Conservation (phyloP, 2,113 vertebrate species). For the Equus przewalskii region DNA sequence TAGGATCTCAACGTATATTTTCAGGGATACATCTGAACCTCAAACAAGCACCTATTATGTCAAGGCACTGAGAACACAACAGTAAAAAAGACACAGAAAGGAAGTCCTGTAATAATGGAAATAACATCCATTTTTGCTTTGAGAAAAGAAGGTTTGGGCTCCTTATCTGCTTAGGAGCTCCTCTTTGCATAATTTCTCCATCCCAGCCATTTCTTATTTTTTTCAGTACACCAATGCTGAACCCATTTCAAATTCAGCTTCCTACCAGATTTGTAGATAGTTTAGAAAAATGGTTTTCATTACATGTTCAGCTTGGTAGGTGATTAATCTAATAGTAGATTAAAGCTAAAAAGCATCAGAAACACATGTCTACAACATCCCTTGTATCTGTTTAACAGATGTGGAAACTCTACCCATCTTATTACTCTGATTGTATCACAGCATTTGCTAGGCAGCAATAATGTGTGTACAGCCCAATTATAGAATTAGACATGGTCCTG, state of each 20-base stretch:
- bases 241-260: neutral
- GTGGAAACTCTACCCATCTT: neutral
- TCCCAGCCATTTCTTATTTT: neutral
- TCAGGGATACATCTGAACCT: neutral
- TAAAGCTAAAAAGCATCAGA: neutral
- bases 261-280: neutral
- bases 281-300: neutral
- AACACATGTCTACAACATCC: neutral
- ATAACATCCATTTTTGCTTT: neutral
- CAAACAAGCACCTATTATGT: neutral
- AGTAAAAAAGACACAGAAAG: slow-evolving; percentile 6
- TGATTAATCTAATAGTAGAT: neutral
- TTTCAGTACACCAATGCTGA: neutral
- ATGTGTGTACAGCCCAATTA: slow-evolving; percentile 26
- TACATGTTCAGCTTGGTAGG: neutral
- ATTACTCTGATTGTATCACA: neutral
- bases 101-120: neutral
- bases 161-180: neutral
- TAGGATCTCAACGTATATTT: neutral
- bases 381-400: neutral
- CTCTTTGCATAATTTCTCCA: neutral
- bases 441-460: neutral
- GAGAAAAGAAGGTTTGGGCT: neutral
- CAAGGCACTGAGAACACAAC: neutral
- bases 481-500: slow-evolving; percentile 28